These are phyloP conservation scores for Crossaster papposus DNA, from an alignment of 53 echinoderm and acorn worm species.

Conservation along the genomic window DNA sequence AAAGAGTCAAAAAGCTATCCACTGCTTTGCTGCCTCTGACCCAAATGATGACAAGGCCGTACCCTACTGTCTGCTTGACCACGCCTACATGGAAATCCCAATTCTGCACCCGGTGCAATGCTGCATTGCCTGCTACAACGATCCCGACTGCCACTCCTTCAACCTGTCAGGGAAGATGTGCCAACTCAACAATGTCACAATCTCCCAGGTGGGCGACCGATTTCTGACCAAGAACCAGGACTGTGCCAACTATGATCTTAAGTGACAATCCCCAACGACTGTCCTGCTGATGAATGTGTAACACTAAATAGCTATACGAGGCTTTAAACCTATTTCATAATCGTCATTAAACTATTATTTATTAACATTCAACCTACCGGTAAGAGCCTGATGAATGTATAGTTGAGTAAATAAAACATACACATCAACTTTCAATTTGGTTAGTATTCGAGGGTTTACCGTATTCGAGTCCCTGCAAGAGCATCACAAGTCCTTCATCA, in stretches of 20 bases:
- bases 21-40: constrained; percentile 3
- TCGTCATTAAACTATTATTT: too few relatives aligned
- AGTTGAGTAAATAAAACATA: too few relatives aligned
- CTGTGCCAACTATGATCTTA: not conserved
- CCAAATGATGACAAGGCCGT: not conserved
- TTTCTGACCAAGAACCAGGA: not conserved
- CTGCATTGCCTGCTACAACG: constrained; percentile 23
- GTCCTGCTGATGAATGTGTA: not conserved
- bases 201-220: constrained; percentile 12
- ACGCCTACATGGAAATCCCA: not conserved
- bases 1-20: not conserved
- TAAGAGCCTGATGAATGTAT: too few relatives aligned
- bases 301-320: too few relatives aligned
- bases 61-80: constrained; percentile 9
- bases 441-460: too few relatives aligned
- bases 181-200: constrained; percentile 40
- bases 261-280: not conserved
- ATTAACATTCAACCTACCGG: too few relatives aligned
- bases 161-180: constrained; percentile 33
- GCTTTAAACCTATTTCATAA: too few relatives aligned
- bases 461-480: too few relatives aligned
- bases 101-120: constrained; percentile 27
- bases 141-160: constrained; percentile 31
- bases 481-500: too few relatives aligned
- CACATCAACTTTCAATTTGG: too few relatives aligned